Conservation (phyloP, 2,797 vertebrate genomes). For the Enteromius unitaeniatus region DNA sequence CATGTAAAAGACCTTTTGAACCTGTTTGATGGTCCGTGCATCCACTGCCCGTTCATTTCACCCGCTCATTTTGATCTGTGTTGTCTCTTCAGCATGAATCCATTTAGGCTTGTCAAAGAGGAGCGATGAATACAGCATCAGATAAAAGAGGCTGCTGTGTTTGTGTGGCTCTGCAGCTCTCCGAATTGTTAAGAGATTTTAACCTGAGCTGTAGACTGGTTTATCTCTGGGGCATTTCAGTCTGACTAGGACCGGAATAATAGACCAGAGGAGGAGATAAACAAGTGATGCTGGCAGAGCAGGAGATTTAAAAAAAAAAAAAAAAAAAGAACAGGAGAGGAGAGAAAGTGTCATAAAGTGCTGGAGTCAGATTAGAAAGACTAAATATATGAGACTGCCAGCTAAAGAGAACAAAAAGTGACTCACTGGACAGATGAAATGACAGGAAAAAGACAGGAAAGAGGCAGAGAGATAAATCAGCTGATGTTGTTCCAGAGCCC, state of each 20-base stretch:
- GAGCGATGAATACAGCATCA: slow-evolving; percentile 24
- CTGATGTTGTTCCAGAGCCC: slow-evolving; percentile 65
- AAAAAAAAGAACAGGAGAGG: background rate
- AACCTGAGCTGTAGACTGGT: background rate
- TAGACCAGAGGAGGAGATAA: slow-evolving; percentile 6
- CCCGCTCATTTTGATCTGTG: slow-evolving; percentile 14
- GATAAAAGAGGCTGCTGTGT: slow-evolving; percentile 34
- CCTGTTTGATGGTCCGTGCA: background rate
- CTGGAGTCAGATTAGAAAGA: background rate
- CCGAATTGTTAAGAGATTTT: slow-evolving; percentile 5
- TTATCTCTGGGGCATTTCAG: slow-evolving; percentile 5
- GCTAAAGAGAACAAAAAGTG: slow-evolving; percentile 17
- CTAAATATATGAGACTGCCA: background rate
- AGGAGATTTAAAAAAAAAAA: slow-evolving; percentile 1
- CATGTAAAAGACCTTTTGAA: slow-evolving; percentile 25
- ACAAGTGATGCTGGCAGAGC: slow-evolving; percentile 11
- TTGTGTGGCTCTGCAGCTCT: background rate
- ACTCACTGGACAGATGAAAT: background rate
- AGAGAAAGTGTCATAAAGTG: slow-evolving; percentile 5
- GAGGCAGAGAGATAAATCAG: slow-evolving; percentile 43
- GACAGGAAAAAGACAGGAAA: background rate
- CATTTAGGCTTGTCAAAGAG: slow-evolving; percentile 34
- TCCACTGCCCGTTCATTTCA: slow-evolving; percentile 15
- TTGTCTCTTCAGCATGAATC: slow-evolving; percentile 21
- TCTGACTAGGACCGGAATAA: slow-evolving; percentile 26